Evolutionary conservation across 1,140 invertebrate genomes (phyloP), one percentile per base, ranked within the genome.

Genomic region (Cepaea nemoralis): DNA sequence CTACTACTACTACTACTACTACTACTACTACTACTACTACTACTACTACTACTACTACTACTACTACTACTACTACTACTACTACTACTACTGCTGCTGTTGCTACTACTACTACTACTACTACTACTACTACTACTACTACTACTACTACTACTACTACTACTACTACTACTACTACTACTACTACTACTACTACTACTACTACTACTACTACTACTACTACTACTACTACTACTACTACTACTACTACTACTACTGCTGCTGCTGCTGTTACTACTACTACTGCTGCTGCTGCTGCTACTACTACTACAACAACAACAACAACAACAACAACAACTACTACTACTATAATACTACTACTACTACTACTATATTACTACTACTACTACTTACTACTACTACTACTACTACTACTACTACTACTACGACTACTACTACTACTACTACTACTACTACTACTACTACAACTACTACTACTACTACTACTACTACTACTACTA

Each of bases 11-110:
- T n/a, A 59, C 50, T n/a, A 59, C 50, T n/a, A n/a, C 50, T n/a
- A n/a, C 50, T n/a, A 59, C 50, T n/a, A 59, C 50, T n/a, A 59
- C 50, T 59, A 59, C 50, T n/a, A 59, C 50, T n/a, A 59, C 50
- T n/a, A 59, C 50, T n/a, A 59, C 50, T n/a, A 59, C 50, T n/a
- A 59, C 50, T n/a, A 59, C 50, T n/a, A n/a, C 50, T n/a, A n/a
- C 50, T n/a, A n/a, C 50, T n/a, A n/a, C 50, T n/a, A 59, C 50
- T n/a, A 59, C 50, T n/a, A 59, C 50, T n/a, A 59, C 50, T n/a
- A 59, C 50, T n/a, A n/a, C 50, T n/a, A 59, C 50, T n/a, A 59
- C 50, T n/a, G n/a, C 50, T n/a, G n/a, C 50, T n/a, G n/a, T n/a
- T n/a, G n/a, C 50, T n/a, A 59, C 50, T n/a, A 59, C 50, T n/a